Percentiles rank a stretch among this genome's conserved stretches.
phyloP scores from a whole-genome alignment of 2,797 vertebrate genomes.

The Neosilurus mollespiculum region DNA sequence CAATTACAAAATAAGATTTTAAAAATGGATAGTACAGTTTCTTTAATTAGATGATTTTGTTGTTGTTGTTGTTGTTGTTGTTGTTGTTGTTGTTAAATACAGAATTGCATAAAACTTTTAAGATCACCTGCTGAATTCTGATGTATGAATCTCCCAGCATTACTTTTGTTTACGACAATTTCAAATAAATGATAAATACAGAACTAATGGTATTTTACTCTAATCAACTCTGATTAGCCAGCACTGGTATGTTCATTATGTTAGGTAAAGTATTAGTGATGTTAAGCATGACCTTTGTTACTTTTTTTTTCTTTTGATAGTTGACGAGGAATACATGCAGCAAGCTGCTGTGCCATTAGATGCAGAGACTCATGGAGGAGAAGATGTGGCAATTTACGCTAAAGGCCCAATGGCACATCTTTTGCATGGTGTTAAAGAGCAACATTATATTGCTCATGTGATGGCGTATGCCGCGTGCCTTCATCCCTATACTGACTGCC shows the following conservation, averaged over 20 bases:
- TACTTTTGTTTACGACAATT: neutral
- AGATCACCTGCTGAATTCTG: neutral
- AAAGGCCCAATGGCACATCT: slow-evolving; percentile 84
- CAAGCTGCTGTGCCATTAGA: slow-evolving; percentile 80
- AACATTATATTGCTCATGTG: slow-evolving; percentile 82
- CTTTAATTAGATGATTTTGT: neutral
- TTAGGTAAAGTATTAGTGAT: neutral
- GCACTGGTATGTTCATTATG: neutral
- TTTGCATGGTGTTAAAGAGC: slow-evolving; percentile 82
- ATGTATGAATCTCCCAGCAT: neutral
- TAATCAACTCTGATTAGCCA: neutral
- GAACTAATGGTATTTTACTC: neutral
- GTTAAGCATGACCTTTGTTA: neutral
- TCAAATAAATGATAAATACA: neutral
- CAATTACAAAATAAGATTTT: neutral
- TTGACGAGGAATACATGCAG: slow-evolving; percentile 81
- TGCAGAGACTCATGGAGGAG: slow-evolving; percentile 80
- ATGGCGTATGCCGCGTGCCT: slow-evolving; percentile 82
- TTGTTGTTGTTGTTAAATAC: neutral
- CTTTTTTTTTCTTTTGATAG: slow-evolving; percentile 55
- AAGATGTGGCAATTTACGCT: slow-evolving; percentile 83
- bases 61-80: neutral
- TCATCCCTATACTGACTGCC: slow-evolving; percentile 76
- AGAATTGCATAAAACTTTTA: neutral
- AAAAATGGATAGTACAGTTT: neutral